phyloP scores from a whole-genome alignment of 2,113 vertebrate genomes.

The Labeo catla region DNA sequence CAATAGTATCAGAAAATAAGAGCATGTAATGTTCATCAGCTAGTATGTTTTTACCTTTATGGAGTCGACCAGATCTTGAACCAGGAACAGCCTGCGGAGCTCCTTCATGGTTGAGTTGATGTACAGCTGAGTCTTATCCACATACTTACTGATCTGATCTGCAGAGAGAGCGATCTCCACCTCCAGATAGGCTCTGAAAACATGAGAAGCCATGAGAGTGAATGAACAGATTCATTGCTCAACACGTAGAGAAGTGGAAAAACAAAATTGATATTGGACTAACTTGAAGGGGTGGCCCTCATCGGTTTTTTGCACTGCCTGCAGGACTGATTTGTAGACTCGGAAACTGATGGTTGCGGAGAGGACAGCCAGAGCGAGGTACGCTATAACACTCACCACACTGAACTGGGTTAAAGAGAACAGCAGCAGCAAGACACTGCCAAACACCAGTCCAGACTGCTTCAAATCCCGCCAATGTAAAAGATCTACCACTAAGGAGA shows the following conservation, averaged over 20 bases:
- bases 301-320: constrained; percentile 98
- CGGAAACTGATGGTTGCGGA: constrained; percentile 98
- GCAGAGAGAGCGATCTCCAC: constrained; percentile 94
- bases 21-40: not conserved
- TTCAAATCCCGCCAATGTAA: constrained; percentile 98
- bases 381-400: constrained; percentile 94
- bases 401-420: constrained; percentile 99
- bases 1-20: not conserved
- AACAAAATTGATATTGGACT: constrained; percentile 55
- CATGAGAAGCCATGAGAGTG: not conserved
- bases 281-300: constrained; percentile 98
- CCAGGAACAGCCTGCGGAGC: constrained; percentile 94
- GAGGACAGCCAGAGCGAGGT: constrained; percentile 93
- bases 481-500: constrained; percentile 88
- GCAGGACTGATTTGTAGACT: constrained; percentile 98
- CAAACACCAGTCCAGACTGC: constrained; percentile 92
- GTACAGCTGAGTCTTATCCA: constrained; percentile 92
- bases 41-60: constrained; percentile 84
- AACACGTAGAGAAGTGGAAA: not conserved
- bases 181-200: constrained; percentile 89
- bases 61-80: constrained; percentile 97
- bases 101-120: constrained; percentile 93
- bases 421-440: constrained; percentile 92
- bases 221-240: not conserved
- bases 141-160: constrained; percentile 98